phyloP scores from a whole-genome alignment of 2,888 invertebrate species.

The Baronia brevicornis region DNA sequence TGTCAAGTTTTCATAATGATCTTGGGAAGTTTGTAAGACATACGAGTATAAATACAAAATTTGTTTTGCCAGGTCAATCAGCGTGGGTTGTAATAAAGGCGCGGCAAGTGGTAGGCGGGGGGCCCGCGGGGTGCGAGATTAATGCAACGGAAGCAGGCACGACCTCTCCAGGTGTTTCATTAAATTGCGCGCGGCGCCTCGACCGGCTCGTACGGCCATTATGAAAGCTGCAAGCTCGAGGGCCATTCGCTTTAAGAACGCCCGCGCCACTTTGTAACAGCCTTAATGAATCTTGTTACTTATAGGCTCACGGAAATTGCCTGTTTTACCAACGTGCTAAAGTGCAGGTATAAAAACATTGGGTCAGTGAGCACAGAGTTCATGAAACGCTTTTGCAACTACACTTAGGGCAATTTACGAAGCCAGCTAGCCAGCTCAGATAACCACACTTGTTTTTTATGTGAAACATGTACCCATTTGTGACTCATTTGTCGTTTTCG shows the following conservation, averaged over 20 bases:
- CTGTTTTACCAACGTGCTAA: constrained; percentile 53
- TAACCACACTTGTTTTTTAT: too few species aligned
- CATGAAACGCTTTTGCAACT: constrained; percentile 26
- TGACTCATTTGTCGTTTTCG: too few species aligned
- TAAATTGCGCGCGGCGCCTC: constrained; percentile 68
- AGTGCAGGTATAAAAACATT: constrained; percentile 39
- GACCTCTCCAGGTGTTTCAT: constrained; percentile 74
- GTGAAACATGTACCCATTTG: too few species aligned
- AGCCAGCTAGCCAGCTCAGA: too few species aligned
- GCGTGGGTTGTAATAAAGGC: constrained; percentile 21
- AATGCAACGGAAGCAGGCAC: constrained; percentile 68
- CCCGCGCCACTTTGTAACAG: constrained; percentile 72
- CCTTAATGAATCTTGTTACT: constrained; percentile 75
- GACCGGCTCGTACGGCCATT: constrained; percentile 66
- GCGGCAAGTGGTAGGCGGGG: constrained; percentile 15
- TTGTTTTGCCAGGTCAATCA: constrained; percentile 18
- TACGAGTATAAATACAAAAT: too few species aligned
- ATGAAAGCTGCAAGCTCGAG: constrained; percentile 71
- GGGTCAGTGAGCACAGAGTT: constrained; percentile 38
- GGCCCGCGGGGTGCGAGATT: constrained; percentile 46
- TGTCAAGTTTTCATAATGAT: too few species aligned
- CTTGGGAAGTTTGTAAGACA: too few species aligned
- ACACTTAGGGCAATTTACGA: not conserved
- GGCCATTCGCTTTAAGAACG: constrained; percentile 75
- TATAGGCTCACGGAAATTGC: constrained; percentile 72